Base-by-base conservation (phyloP, 30 jellyfish, hydroid and myxozoan genomes). In the Turritopsis rubra region DNA sequence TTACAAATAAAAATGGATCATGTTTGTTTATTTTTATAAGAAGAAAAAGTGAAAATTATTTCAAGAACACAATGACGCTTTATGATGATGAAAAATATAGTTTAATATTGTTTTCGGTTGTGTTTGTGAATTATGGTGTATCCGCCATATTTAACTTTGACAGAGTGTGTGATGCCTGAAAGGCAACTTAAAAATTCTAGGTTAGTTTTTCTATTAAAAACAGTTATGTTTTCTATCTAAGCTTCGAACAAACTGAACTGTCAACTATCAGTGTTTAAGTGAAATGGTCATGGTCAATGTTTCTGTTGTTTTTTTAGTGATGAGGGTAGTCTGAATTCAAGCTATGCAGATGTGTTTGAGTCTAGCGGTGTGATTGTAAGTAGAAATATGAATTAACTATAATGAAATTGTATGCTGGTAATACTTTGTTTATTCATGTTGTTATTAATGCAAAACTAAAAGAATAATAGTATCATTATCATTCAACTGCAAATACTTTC, bases 341-440 rank as follows among this genome's bases (percentile, higher is more conserved):
- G 98, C 79, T 91, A 87, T 80, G 89, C 96, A 31, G 98, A 87
- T 79, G 87, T 91, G 5, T 83, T 91, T 72, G 98, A 91, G 76
- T 84, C 98, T 66, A 87, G 96, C 79, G 98, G 87, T 54, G 84
- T 87, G 25, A 91, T 81, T 83, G 98, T 87, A 75, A 70, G 96
- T 71, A 72, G 1, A 29, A 54, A 16, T 21, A 18, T 24, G 5
- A 13, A 5, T 41, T 41, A 3, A 13, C 13, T 41, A 41, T 41
- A 41, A 41, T 41, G 5, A n/a, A n/a, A n/a, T n/a, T n/a, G n/a
- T n/a, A n/a, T n/a, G n/a, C n/a, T n/a, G n/a, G n/a, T n/a, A n/a
- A n/a, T n/a, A n/a, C n/a, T n/a, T n/a, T n/a, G n/a, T n/a, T n/a
- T n/a, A n/a, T n/a, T n/a, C n/a, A n/a, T n/a, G n/a, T n/a, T n/a